phyloP scores from a whole-genome alignment of 2,113 vertebrate genomes.

The Acinonyx jubatus region DNA sequence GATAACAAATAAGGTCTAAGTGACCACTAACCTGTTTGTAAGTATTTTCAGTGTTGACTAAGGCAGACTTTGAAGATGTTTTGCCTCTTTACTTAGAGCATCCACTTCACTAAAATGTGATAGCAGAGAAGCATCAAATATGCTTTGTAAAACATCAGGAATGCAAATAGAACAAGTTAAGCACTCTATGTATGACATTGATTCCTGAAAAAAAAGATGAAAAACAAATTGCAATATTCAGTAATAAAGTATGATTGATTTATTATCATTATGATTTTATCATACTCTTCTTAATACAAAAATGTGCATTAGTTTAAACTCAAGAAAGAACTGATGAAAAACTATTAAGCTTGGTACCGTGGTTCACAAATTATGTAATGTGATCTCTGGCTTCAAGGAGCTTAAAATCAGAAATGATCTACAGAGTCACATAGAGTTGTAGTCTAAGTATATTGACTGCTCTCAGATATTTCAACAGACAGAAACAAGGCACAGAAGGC shows the following conservation, averaged over 20 bases:
- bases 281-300: background rate
- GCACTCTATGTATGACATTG: slow-evolving; percentile 6
- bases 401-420: background rate
- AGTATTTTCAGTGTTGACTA: slow-evolving; percentile 42
- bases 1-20: slow-evolving; percentile 69
- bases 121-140: slow-evolving; percentile 55
- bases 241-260: background rate
- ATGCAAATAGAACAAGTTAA: slow-evolving; percentile 50
- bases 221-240: background rate
- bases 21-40: slow-evolving; percentile 63
- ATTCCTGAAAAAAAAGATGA: background rate
- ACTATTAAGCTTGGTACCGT: background rate
- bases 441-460: background rate
- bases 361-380: background rate
- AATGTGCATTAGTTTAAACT: background rate
- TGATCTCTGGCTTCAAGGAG: background rate
- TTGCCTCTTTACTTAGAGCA: slow-evolving; percentile 55
- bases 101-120: slow-evolving; percentile 54
- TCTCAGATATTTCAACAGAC: background rate
- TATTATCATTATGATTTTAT: background rate
- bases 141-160: slow-evolving; percentile 48
- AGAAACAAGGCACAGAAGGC: background rate
- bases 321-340: background rate
- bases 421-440: background rate
- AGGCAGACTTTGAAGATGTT: slow-evolving; percentile 69